Evolutionary conservation across 2,888 invertebrate genomes (phyloP).

Genomic region (Mythimna impura): DNA sequence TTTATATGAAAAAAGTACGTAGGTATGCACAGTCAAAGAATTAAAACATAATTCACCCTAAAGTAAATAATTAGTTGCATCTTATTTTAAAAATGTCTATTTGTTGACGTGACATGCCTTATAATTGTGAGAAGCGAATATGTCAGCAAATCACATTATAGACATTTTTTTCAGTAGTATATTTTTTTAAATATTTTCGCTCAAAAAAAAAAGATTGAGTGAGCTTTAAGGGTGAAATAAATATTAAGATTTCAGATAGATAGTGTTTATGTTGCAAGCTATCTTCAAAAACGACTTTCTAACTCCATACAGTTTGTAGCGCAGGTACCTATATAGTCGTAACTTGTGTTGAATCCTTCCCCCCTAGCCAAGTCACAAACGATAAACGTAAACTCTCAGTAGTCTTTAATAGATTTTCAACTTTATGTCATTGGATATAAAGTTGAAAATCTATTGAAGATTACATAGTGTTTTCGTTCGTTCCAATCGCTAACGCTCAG

Average conservation of each 20-base stretch:
- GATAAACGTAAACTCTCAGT: too few relatives aligned
- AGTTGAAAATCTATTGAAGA: too few relatives aligned
- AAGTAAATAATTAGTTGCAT: neutral
- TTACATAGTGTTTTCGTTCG: too few relatives aligned
- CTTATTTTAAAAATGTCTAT: neutral
- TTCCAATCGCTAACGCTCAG: too few relatives aligned
- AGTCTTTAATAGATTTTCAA: too few relatives aligned
- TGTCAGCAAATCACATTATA: neutral
- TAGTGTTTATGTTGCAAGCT: slow-evolving; percentile 33
- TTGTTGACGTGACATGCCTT: neutral
- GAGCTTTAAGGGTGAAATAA: slow-evolving; percentile 1
- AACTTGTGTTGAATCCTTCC: slow-evolving; percentile 6
- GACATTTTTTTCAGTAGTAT: neutral
- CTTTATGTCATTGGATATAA: too few relatives aligned
- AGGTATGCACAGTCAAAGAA: slow-evolving; percentile 10
- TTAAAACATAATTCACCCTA: neutral
- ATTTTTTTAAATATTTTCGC: slow-evolving; percentile 9
- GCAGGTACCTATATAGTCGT: neutral
- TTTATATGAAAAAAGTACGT: neutral
- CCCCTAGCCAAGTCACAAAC: too few relatives aligned
- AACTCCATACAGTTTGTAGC: neutral
- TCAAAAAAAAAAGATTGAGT: slow-evolving; percentile 25
- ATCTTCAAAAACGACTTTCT: slow-evolving; percentile 3
- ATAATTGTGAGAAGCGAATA: neutral
- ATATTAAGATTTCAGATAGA: slow-evolving; percentile 1